Percentiles rank a stretch among this genome's conserved stretches.
Conservation (phyloP, 2,113 vertebrate genomes). For the Bombycilla garrulus region DNA sequence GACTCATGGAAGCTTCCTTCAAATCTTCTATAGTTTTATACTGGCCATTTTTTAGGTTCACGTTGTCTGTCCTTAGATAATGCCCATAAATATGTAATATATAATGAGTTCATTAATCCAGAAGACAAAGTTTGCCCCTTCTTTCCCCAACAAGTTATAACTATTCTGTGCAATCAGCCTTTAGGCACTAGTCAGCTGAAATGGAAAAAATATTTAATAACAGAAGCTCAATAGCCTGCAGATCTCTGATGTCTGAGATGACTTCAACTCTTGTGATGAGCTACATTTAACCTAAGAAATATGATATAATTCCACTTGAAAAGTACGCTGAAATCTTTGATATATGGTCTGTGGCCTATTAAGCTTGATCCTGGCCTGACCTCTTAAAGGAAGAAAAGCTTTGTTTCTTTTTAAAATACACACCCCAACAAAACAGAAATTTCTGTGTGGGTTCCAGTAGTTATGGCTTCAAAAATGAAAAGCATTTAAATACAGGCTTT, state of each 20-base stretch:
- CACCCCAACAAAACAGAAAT: slow-evolving; percentile 14
- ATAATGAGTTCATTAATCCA: not conserved
- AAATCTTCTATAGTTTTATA: not conserved
- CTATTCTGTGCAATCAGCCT: not conserved
- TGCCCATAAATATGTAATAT: not conserved
- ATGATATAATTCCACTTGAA: slow-evolving; percentile 58
- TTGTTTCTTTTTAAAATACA: not conserved
- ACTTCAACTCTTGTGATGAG: slow-evolving; percentile 46
- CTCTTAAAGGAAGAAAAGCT: slow-evolving; percentile 32
- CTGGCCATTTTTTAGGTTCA: not conserved
- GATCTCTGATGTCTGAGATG: slow-evolving; percentile 44
- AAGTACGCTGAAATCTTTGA: slow-evolving; percentile 48
- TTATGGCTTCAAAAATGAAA: not conserved
- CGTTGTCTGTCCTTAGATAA: not conserved
- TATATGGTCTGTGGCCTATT: slow-evolving; percentile 43
- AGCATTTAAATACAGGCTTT: not conserved
- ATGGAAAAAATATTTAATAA: slow-evolving; percentile 51
- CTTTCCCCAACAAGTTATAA: slow-evolving; percentile 17
- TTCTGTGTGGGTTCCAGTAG: not conserved
- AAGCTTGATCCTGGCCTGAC: slow-evolving; percentile 7
- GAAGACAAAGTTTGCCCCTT: slow-evolving; percentile 16
- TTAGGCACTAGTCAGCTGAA: slow-evolving; percentile 48
- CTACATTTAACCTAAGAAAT: slow-evolving; percentile 39
- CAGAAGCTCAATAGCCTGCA: slow-evolving; percentile 38
- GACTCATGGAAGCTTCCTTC: not conserved